Percentiles rank a stretch among this genome's conserved stretches.
Conservation (phyloP, 2,888 invertebrate genomes). For the Lasioglossum villosulum region DNA sequence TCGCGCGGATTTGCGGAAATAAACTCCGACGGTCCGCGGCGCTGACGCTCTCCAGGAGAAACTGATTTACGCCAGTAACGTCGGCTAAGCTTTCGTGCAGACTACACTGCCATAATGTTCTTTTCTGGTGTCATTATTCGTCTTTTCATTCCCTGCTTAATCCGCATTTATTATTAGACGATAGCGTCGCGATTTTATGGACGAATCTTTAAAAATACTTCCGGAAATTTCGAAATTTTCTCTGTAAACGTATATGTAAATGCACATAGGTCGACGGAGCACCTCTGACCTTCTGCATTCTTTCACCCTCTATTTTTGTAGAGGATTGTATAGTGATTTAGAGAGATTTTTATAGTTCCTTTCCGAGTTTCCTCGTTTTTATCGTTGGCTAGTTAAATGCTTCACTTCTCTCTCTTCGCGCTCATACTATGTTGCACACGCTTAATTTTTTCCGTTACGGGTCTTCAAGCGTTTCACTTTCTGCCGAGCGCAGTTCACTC, state of each 20-base stretch:
- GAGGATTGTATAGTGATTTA: too few relatives aligned
- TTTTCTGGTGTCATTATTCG: background rate
- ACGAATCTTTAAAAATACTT: background rate
- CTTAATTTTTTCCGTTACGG: background rate
- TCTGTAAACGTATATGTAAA: background rate
- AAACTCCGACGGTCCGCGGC: background rate
- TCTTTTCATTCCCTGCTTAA: background rate
- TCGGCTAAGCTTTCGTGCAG: background rate
- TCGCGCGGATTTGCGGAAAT: conserved; percentile 12
- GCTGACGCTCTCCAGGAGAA: background rate
- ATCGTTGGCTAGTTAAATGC: background rate
- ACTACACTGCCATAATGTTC: background rate
- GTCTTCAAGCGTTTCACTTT: background rate
- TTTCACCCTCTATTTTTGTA: background rate
- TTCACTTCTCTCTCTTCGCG: background rate
- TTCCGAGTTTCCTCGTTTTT: background rate
- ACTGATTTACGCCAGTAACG: background rate
- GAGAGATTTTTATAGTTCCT: too few relatives aligned
- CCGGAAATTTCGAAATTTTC: background rate
- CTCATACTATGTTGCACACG: background rate
- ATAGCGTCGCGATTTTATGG: background rate
- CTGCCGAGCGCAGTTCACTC: background rate
- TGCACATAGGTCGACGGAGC: background rate
- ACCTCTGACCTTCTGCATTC: background rate
- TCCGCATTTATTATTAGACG: background rate